Evolutionary conservation across 1,140 invertebrate species (phyloP).

Genomic region (Drosophila yakuba): DNA sequence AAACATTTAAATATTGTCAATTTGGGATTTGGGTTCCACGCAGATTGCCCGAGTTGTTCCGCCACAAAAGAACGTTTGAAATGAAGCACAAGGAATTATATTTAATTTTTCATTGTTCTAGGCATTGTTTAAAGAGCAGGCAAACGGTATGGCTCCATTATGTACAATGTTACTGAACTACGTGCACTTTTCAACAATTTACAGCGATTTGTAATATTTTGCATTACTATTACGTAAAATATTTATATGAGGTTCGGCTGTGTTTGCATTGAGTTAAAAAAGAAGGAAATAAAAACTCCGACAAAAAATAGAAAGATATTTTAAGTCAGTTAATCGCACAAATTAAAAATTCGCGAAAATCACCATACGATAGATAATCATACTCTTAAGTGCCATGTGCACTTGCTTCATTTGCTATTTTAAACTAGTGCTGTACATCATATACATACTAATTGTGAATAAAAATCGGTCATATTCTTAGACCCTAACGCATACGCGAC

Average conservation of each 20-base stretch:
- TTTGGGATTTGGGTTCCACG: slow-evolving; percentile 51
- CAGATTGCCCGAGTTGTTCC: slow-evolving; percentile 61
- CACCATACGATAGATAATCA: no score
- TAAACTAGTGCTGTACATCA: background rate
- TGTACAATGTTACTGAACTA: slow-evolving; percentile 31
- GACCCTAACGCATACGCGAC: no score
- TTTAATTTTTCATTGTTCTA: slow-evolving; percentile 49
- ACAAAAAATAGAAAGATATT: background rate
- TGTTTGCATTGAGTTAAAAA: background rate
- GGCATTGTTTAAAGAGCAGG: slow-evolving; percentile 13
- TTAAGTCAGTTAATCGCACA: no score
- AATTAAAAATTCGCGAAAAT: background rate
- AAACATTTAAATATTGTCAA: slow-evolving; percentile 31
- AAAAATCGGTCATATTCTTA: no score
- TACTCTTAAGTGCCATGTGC: background rate
- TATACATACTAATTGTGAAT: background rate
- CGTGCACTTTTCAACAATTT: slow-evolving; percentile 33
- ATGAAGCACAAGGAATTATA: slow-evolving; percentile 67
- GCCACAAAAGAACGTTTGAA: slow-evolving; percentile 67
- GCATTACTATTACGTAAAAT: no score
- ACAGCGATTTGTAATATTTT: slow-evolving; percentile 7
- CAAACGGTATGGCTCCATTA: slow-evolving; percentile 19
- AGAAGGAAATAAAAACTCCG: background rate
- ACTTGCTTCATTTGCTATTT: background rate
- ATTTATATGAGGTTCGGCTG: no score